A percentile compares a stretch with the other conserved stretches of the same genome.
Conservation (phyloP, 2,888 invertebrate species). For the Pollenia labialis region DNA sequence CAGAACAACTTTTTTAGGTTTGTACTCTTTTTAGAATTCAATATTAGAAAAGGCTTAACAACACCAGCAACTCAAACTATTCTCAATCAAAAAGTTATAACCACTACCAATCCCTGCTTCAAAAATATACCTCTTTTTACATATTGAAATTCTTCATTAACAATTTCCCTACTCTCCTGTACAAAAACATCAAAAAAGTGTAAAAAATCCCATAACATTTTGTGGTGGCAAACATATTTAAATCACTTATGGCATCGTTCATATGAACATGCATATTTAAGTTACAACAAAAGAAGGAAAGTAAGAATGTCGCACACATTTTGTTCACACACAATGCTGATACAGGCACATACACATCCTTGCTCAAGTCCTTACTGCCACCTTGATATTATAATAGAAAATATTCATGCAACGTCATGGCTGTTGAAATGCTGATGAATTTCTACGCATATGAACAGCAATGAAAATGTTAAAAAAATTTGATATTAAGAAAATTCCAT, state of each 20-base stretch:
- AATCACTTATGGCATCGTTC: slow-evolving; percentile 34
- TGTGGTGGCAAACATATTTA: slow-evolving; percentile 38
- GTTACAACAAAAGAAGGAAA: slow-evolving; percentile 14
- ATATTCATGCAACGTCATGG: slow-evolving; percentile 56
- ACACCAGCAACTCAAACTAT: too few relatives aligned
- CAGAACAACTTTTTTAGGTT: too few relatives aligned
- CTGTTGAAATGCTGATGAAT: slow-evolving; percentile 34
- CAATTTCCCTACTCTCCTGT: background rate
- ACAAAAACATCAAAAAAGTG: background rate
- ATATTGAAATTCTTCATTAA: background rate
- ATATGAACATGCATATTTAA: slow-evolving; percentile 35
- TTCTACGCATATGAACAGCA: background rate
- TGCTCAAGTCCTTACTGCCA: background rate
- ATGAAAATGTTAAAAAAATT: slow-evolving; percentile 61
- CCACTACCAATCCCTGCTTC: background rate
- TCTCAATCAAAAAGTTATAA: too few relatives aligned
- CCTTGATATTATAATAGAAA: slow-evolving; percentile 24
- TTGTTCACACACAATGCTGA: background rate
- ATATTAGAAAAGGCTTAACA: too few relatives aligned
- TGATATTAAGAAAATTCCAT: slow-evolving; percentile 71
- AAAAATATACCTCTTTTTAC: background rate
- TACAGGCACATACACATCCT: background rate
- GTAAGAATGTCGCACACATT: slow-evolving; percentile 13
- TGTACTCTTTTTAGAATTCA: too few relatives aligned
- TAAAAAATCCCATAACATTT: slow-evolving; percentile 5